Evolutionary conservation across 1,140 invertebrate species (phyloP), one percentile per base, ranked within the genome.

Genomic region (Cherax destructor): DNA sequence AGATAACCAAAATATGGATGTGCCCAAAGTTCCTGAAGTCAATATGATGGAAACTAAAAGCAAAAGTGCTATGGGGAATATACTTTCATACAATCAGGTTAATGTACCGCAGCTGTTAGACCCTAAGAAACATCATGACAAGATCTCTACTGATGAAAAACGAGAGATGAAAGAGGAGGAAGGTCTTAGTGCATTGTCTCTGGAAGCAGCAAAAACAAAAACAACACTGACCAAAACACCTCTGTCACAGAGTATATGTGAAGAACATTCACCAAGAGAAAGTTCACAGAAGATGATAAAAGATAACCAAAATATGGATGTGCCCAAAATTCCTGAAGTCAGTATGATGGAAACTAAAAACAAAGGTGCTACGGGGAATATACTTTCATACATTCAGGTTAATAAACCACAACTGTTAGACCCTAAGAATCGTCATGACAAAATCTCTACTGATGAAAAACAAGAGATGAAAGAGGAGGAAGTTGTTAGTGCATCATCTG

Each of bases 371-470:
- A 24, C 88, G 2, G 30, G 30, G 30, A 41, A 41, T 41, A 41
- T 91, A 1, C 11, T 49, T 59, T 84, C 88, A n/a, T 91, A 79
- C 49, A 74, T 91, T 49, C 88, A 74, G 13, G 79, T 91, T 21
- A 91, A 91, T 85, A 81, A 85, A 13, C 56, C 83, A n/a, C 52
- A 56, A n/a, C 59, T 50, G 59, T 24, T 5, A 5, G 72, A 7
- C n/a, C 56, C 24, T 5, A 18, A 61, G n/a, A 74, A 90, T n/a
- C 81, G 52, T 49, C 80, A 49, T 47, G 56, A n/a, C 88, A 91
- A 49, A 72, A 41, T 49, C 49, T 83, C 81, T 50, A 85, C 52
- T 4, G 79, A 84, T 50, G 83, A 78, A 79, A 13, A 50, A 24
- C 49, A 72, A 52, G 59, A 65, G 24, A 47, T 4, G 16, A 49